phyloP scores from a whole-genome alignment of 2,888 invertebrate species.

The Bimastos eiseni region DNA sequence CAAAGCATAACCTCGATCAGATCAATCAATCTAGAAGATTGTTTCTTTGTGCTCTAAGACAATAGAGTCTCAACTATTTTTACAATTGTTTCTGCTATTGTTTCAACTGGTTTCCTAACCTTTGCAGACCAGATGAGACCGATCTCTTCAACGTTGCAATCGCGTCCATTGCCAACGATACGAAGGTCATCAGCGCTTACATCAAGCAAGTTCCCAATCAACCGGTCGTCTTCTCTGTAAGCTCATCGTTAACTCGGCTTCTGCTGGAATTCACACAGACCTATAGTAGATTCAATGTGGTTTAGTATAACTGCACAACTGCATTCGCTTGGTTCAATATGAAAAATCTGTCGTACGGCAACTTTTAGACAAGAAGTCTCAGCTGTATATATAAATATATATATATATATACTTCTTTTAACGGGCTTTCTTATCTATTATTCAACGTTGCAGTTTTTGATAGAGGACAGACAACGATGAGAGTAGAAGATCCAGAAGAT shows the following conservation, averaged over 20 bases:
- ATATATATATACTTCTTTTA: too few species aligned
- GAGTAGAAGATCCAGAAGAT: too few species aligned
- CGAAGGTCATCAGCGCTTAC: slow-evolving; percentile 28
- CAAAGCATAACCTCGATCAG: too few species aligned
- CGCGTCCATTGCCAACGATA: not conserved
- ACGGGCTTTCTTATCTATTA: too few species aligned
- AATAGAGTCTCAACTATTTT: too few species aligned
- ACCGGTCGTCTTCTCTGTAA: slow-evolving; percentile 34
- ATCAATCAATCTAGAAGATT: too few species aligned
- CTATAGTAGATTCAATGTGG: not conserved
- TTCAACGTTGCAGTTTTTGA: too few species aligned
- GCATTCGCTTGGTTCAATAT: not conserved
- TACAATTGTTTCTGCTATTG: too few species aligned
- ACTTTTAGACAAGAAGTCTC: not conserved
- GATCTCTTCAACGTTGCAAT: not conserved
- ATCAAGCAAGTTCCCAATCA: slow-evolving; percentile 35
- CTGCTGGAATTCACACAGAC: not conserved
- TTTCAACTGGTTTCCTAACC: not conserved
- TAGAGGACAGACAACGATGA: too few species aligned
- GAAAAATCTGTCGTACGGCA: too few species aligned
- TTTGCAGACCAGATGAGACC: not conserved
- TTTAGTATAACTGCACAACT: not conserved
- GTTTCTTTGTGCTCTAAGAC: too few species aligned
- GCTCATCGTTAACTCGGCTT: not conserved
- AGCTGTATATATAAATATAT: too few species aligned